Evolutionary conservation across 2,888 invertebrate genomes (phyloP).

Genomic region (Frankliniella fusca): DNA sequence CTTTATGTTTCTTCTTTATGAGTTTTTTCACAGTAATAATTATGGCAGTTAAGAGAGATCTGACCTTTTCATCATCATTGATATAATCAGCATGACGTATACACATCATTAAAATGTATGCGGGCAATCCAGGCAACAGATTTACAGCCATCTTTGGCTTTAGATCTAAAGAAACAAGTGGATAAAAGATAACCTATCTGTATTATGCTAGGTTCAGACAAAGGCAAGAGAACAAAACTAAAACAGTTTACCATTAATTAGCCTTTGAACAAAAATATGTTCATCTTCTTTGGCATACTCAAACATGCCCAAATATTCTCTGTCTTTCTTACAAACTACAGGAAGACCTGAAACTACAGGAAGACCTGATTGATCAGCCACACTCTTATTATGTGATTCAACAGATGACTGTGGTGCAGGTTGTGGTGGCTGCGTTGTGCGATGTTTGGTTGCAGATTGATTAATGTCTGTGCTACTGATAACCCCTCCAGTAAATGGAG

Average conservation of each 20-base stretch:
- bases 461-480: conserved; percentile 6
- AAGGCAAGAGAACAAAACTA: conserved; percentile 23
- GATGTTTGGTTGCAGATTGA: neutral
- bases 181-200: conserved; percentile 26
- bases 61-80: conserved; percentile 86
- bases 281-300: conserved; percentile 83
- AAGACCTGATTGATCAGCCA: neutral
- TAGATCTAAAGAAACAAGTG: conserved; percentile 53
- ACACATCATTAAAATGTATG: conserved; percentile 96
- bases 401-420: neutral
- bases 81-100: conserved; percentile 91
- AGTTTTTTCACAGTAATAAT: conserved; percentile 75
- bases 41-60: conserved; percentile 69
- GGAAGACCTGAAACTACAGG: too few species aligned
- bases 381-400: conserved; percentile 14
- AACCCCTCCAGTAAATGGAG: neutral
- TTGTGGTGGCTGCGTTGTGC: neutral
- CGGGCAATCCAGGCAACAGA: conserved; percentile 83
- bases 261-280: conserved; percentile 68
- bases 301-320: conserved; percentile 86
- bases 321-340: conserved; percentile 68
- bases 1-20: conserved; percentile 65
- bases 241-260: conserved; percentile 65
- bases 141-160: conserved; percentile 70
- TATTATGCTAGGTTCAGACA: too few species aligned